Conservation (phyloP, 2,888 invertebrate species). For the Cyclophora albipunctata region DNA sequence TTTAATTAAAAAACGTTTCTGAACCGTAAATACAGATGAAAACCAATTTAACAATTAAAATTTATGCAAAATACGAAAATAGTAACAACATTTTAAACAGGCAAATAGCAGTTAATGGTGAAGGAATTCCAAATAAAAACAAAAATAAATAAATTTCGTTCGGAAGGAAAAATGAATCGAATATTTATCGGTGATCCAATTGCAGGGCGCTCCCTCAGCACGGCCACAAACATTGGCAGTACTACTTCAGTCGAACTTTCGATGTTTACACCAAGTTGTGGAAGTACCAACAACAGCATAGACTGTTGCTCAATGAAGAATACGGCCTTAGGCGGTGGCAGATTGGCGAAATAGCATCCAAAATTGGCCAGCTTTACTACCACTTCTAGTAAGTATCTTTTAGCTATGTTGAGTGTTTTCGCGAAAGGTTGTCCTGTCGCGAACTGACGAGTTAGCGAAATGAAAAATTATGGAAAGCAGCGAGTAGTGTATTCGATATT, state of each 20-base stretch:
- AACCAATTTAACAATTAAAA: no score
- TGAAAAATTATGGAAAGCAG: no score
- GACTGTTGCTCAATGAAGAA: slow-evolving; percentile 91
- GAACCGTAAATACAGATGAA: no score
- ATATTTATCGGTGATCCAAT: slow-evolving; percentile 15
- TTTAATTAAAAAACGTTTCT: no score
- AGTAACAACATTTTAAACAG: not conserved
- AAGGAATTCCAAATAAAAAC: no score
- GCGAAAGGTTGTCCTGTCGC: no score
- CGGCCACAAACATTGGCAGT: slow-evolving; percentile 98
- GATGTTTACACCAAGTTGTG: slow-evolving; percentile 98
- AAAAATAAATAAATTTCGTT: no score
- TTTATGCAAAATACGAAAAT: not conserved
- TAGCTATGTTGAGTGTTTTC: no score
- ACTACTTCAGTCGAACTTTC: slow-evolving; percentile 96
- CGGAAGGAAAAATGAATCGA: no score
- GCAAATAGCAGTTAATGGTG: no score
- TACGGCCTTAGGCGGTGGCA: slow-evolving; percentile 98
- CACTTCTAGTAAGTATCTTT: slow-evolving; percentile 92
- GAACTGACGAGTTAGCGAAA: no score
- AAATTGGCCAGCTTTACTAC: slow-evolving; percentile 98
- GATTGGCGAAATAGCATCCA: slow-evolving; percentile 98
- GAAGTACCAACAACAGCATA: slow-evolving; percentile 98
- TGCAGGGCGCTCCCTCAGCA: slow-evolving; percentile 96
- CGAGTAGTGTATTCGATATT: no score